A percentile compares a stretch with the other conserved stretches of the same genome.
Evolutionary conservation across 2,797 vertebrate genomes (phyloP).

Genomic region (Morelia viridis): DNA sequence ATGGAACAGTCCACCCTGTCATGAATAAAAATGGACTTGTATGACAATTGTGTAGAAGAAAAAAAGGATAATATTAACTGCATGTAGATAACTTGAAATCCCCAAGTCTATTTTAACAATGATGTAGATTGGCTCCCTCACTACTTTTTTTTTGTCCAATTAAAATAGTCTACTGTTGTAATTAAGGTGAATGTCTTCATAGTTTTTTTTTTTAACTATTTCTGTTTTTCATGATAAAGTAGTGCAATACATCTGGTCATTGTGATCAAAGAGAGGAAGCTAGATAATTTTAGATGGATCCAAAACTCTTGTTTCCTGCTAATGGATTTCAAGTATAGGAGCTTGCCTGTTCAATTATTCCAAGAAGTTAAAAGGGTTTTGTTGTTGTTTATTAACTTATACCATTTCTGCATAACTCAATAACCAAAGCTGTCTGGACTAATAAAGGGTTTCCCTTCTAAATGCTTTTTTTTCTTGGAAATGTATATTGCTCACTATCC

Average conservation of each 20-base stretch:
- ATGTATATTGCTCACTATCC: neutral
- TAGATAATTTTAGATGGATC: neutral
- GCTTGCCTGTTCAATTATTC: neutral
- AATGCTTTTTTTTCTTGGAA: neutral
- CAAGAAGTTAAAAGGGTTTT: neutral
- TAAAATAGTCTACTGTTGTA: neutral
- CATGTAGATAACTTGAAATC: neutral
- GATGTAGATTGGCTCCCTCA: neutral
- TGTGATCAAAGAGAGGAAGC: neutral
- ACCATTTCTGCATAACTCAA: neutral
- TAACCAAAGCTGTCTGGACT: neutral
- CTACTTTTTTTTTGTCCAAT: neutral
- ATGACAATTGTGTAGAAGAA: neutral
- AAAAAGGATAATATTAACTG: neutral
- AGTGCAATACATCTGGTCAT: neutral
- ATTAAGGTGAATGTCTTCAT: neutral
- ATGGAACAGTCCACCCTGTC: neutral
- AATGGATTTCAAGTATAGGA: neutral
- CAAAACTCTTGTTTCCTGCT: neutral
- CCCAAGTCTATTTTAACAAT: conserved; percentile 10
- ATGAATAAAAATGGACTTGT: neutral
- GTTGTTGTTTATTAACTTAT: neutral
- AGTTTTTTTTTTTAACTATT: neutral
- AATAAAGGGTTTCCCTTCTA: neutral
- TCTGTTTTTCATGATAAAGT: neutral